phyloP scores from a whole-genome alignment of 2,888 invertebrate species.

The Hemicrepidius hirtus region DNA sequence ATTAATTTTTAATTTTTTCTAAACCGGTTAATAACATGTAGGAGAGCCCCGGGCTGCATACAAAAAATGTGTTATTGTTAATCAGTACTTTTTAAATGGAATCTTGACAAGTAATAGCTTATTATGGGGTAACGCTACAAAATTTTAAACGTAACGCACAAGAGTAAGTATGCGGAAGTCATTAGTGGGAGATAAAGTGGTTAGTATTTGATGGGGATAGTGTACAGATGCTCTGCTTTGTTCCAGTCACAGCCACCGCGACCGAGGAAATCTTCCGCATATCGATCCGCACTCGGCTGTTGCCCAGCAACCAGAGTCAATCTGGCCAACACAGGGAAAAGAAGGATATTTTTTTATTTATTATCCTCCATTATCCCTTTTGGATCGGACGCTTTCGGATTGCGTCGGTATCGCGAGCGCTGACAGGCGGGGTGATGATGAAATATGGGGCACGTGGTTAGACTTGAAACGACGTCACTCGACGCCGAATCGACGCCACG shows the following conservation, averaged over 20 bases:
- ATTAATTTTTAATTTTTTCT: too few relatives aligned
- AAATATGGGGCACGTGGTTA: conserved; percentile 85
- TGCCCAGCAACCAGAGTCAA: conserved; percentile 76
- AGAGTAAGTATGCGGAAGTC: conserved; percentile 19
- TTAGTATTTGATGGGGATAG: conserved; percentile 44
- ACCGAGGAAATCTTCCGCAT: conserved; percentile 71
- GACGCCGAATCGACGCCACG: conserved; percentile 72
- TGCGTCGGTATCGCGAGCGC: conserved; percentile 59
- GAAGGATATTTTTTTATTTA: conserved; percentile 72
- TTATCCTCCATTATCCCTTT: conserved; percentile 71
- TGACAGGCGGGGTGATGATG: conserved; percentile 77
- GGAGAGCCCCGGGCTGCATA: neutral
- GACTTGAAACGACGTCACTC: conserved; percentile 83
- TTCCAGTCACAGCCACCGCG: conserved; percentile 65
- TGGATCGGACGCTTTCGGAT: conserved; percentile 65
- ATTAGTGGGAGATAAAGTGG: conserved; percentile 31
- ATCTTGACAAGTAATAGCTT: neutral
- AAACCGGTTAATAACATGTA: neutral
- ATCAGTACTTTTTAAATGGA: neutral
- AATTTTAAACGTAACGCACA: neutral
- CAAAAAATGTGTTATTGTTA: neutral
- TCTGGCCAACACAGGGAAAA: conserved; percentile 73
- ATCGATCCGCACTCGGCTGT: conserved; percentile 74
- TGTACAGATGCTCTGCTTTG: conserved; percentile 58
- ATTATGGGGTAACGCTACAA: neutral